Evolutionary conservation across 92 coral and sea anemone species (phyloP).

Genomic region (Micromussa lordhowensis): DNA sequence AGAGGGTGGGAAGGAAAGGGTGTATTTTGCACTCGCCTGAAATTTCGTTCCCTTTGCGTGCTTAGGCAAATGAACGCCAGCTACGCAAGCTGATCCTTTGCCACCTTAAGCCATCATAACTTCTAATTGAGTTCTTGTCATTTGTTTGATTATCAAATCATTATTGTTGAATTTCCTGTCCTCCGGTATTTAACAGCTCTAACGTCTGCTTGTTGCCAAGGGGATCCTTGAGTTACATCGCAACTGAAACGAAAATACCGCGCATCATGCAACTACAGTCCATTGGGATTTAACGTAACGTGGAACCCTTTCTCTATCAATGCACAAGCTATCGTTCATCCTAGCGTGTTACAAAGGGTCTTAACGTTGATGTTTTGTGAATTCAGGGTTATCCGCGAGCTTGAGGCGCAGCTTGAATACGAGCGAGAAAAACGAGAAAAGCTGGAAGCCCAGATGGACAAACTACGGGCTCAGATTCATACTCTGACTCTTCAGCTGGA

Average conservation of each 20-base stretch:
- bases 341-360: too few species aligned
- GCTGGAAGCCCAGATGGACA: slow-evolving; percentile 96
- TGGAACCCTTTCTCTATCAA: neutral
- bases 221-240: neutral
- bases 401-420: slow-evolving; percentile 96
- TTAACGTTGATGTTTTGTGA: neutral
- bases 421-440: slow-evolving; percentile 93
- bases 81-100: too few species aligned
- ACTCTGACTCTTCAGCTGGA: slow-evolving; percentile 91
- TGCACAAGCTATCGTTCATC: neutral
- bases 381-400: slow-evolving; percentile 85
- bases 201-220: neutral
- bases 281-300: neutral
- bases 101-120: too few species aligned
- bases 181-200: neutral
- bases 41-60: too few species aligned
- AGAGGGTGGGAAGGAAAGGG: too few species aligned
- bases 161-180: neutral
- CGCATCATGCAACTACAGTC: too few species aligned
- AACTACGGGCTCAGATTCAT: slow-evolving; percentile 96
- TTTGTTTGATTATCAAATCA: neutral
- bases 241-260: neutral
- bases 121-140: too few species aligned
- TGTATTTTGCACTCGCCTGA: too few species aligned
- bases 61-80: too few species aligned